A percentile compares a stretch with the other conserved stretches of the same genome.
These are phyloP conservation scores for Uria aalge DNA, from an alignment of 2,113 vertebrate genomes.

Conservation along the genomic window DNA sequence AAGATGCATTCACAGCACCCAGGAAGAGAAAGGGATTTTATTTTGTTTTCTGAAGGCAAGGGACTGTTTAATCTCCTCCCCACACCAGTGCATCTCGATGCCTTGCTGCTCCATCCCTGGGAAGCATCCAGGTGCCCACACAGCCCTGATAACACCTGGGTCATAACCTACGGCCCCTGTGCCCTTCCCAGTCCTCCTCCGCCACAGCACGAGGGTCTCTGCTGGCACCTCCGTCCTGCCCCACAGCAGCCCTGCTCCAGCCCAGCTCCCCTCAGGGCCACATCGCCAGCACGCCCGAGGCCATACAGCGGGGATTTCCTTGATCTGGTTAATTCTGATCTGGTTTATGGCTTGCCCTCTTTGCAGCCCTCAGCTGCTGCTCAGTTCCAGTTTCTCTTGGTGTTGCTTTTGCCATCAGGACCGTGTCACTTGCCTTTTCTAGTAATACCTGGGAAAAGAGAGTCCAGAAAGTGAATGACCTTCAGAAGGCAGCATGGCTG, in stretches of 20 bases:
- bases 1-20: not conserved
- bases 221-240: not conserved
- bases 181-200: not conserved
- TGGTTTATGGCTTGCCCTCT: not conserved
- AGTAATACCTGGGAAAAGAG: not conserved
- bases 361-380: not conserved
- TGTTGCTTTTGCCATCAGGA: not conserved
- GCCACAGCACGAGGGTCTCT: not conserved
- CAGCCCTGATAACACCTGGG: not conserved
- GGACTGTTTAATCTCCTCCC: not conserved
- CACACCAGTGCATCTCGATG: not conserved
- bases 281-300: accelerated
- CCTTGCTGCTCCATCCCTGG: not conserved
- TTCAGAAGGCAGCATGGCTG: not conserved
- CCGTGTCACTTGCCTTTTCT: not conserved
- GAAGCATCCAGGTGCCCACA: not conserved
- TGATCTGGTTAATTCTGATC: not conserved
- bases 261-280: accelerated
- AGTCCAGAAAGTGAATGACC: not conserved
- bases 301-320: not conserved
- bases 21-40: not conserved
- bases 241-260: not conserved
- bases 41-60: not conserved
- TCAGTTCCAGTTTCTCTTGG: not conserved
- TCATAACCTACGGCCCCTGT: accelerated